A percentile compares a stretch with the other conserved stretches of the same genome.
phyloP scores from a whole-genome alignment of 1,140 invertebrate genomes.

The Drosophila prosaltans region DNA sequence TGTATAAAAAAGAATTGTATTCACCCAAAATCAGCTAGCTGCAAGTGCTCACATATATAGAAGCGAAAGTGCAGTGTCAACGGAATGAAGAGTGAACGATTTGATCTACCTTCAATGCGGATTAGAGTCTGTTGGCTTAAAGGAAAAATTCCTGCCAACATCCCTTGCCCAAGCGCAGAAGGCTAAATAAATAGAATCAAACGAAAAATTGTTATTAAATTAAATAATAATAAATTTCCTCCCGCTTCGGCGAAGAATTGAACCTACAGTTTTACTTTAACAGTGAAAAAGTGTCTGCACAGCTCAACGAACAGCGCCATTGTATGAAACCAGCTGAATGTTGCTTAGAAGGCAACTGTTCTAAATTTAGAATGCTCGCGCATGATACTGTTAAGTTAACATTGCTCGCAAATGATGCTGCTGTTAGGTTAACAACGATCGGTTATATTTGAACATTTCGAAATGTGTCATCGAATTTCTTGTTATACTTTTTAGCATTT shows the following conservation, averaged over 20 bases:
- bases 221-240: too few relatives aligned
- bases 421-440: too few relatives aligned
- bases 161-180: constrained; percentile 78
- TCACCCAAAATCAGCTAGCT: constrained; percentile 61
- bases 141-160: constrained; percentile 37
- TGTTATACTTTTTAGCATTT: too few relatives aligned
- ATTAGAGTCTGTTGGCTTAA: constrained; percentile 72
- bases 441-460: too few relatives aligned
- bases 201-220: background rate
- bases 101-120: constrained; percentile 73
- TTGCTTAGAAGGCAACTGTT: background rate
- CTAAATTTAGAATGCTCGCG: background rate
- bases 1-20: constrained; percentile 52
- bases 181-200: constrained; percentile 33
- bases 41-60: constrained; percentile 69
- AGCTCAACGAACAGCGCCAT: constrained; percentile 25
- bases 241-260: constrained; percentile 18
- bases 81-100: constrained; percentile 75
- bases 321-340: background rate
- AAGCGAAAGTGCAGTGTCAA: constrained; percentile 71
- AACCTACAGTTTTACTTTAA: constrained; percentile 14
- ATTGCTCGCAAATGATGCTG: background rate
- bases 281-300: background rate
- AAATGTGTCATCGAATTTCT: too few relatives aligned
- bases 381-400: background rate